Percentiles rank a stretch among this genome's conserved stretches.
phyloP scores from a whole-genome alignment of 2,797 vertebrate genomes.

The Coccyzus lansbergi region DNA sequence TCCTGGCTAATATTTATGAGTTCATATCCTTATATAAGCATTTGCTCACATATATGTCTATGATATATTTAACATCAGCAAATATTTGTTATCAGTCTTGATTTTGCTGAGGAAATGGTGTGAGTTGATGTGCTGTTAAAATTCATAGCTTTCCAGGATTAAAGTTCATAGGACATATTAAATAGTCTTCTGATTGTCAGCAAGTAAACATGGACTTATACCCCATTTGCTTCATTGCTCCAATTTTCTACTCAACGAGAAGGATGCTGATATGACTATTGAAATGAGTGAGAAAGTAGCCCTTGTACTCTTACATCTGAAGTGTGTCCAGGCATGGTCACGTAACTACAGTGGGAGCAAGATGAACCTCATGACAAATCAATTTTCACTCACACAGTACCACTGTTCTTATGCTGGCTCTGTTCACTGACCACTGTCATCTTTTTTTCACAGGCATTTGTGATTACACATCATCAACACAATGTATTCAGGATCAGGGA shows the following conservation, averaged over 20 bases:
- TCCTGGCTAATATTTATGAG: background rate
- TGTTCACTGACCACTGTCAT: accelerated
- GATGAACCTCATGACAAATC: no score
- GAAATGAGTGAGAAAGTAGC: accelerated
- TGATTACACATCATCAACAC: background rate
- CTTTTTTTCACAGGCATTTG: background rate
- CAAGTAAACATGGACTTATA: background rate
- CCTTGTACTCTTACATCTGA: background rate
- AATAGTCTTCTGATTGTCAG: background rate
- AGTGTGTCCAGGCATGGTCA: background rate
- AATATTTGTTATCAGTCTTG: background rate
- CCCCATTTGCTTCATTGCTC: background rate
- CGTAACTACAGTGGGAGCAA: no score
- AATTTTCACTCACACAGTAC: background rate
- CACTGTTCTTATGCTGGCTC: background rate
- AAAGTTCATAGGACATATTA: background rate
- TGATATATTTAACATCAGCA: background rate
- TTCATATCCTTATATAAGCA: background rate
- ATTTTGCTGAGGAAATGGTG: background rate
- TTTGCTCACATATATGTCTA: background rate
- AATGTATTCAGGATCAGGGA: background rate
- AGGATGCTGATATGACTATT: background rate
- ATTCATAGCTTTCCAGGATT: background rate
- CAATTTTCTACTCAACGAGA: background rate
- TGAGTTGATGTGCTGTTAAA: background rate